Conservation (phyloP, 2,888 invertebrate genomes). For the Drosophila meridionalis region DNA sequence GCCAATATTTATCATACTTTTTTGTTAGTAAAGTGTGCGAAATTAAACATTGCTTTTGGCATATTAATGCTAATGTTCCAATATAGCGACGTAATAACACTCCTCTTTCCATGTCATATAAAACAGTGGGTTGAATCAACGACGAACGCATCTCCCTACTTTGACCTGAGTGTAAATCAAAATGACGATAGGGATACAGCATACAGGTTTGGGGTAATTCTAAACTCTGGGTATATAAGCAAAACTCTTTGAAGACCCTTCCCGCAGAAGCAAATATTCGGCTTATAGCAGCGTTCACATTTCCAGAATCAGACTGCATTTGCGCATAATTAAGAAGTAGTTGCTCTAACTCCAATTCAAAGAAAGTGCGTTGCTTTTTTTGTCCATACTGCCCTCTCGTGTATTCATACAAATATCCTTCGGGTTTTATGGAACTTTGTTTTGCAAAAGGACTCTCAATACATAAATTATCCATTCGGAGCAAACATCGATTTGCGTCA, state of each 20-base stretch:
- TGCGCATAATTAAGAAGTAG: conserved; percentile 75
- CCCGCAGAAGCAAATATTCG: conserved; percentile 62
- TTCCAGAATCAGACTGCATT: conserved; percentile 51
- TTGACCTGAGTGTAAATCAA: conserved; percentile 57
- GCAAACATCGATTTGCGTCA: conserved; percentile 39
- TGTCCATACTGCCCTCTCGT: conserved; percentile 42
- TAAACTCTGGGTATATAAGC: conserved; percentile 78
- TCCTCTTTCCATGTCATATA: conserved; percentile 72
- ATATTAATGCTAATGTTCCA: conserved; percentile 75
- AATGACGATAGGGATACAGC: conserved; percentile 72
- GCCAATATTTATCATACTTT: conserved; percentile 69
- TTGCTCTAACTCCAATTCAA: conserved; percentile 78
- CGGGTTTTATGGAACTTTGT: conserved; percentile 1
- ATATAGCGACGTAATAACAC: conserved; percentile 80
- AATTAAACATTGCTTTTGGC: conserved; percentile 57
- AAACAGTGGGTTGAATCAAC: conserved; percentile 61
- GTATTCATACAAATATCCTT: conserved; percentile 57
- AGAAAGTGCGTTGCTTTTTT: conserved; percentile 68
- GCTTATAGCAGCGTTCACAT: conserved; percentile 1
- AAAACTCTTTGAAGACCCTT: conserved; percentile 80
- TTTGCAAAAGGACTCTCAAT: conserved; percentile 26
- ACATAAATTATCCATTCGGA: conserved; percentile 62
- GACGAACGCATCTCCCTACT: conserved; percentile 24
- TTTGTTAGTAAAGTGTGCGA: conserved; percentile 55
- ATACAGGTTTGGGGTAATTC: conserved; percentile 75